These are phyloP conservation scores for Lasioglossum albipes DNA, from an alignment of 1,140 invertebrate genomes.

Conservation along the genomic window DNA sequence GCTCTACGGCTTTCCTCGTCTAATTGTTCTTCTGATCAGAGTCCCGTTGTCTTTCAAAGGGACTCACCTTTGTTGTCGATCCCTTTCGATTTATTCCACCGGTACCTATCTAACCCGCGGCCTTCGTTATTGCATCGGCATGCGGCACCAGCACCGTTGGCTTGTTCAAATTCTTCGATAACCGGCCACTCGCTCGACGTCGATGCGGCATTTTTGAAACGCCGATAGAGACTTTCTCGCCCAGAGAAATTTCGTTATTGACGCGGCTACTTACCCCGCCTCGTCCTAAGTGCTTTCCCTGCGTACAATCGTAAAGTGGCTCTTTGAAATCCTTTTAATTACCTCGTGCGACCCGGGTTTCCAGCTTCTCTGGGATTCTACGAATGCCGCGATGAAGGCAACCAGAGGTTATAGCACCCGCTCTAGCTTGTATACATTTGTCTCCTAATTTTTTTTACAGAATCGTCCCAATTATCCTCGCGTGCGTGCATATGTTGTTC, in stretches of 20 bases:
- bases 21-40: conserved; percentile 64
- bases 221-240: no score
- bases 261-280: not conserved
- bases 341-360: not conserved
- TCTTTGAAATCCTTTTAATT: not conserved
- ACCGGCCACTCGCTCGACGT: not conserved
- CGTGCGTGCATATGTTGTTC: no score
- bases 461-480: no score
- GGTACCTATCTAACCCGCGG: not conserved
- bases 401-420: no score
- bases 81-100: conserved; percentile 24
- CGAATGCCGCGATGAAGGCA: no score
- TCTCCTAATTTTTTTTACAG: no score
- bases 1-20: not conserved
- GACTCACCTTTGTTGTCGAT: not conserved
- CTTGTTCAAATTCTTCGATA: conserved; percentile 10
- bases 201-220: not conserved
- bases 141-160: not conserved
- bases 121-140: not conserved
- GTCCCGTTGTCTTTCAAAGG: conserved; percentile 60
- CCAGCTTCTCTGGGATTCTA: not conserved
- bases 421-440: no score
- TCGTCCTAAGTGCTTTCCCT: no score
- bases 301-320: not conserved
- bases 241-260: not conserved